These are phyloP conservation scores for Xiphophorus couchianus DNA, from an alignment of 2,113 vertebrate species.

Conservation along the genomic window DNA sequence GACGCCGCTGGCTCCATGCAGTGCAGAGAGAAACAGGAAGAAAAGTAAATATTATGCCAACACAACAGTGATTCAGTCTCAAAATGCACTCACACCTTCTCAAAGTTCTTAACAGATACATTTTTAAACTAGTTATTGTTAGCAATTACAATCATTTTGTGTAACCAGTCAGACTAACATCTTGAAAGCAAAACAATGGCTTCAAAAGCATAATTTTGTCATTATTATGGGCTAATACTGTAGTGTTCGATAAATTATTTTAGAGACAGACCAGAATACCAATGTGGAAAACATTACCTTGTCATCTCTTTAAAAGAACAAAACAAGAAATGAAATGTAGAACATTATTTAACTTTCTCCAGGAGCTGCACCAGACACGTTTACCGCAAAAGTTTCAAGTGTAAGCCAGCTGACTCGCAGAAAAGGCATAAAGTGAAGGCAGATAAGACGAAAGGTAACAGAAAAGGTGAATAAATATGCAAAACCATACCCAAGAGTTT, in stretches of 20 bases:
- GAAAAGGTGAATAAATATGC: slow-evolving; percentile 54
- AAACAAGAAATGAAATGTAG: slow-evolving; percentile 27
- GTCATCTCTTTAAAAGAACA: slow-evolving; percentile 21
- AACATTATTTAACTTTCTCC: slow-evolving; percentile 11
- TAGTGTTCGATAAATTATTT: slow-evolving; percentile 16
- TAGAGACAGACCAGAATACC: slow-evolving; percentile 6
- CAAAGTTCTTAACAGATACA: slow-evolving; percentile 45
- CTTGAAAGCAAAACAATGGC: slow-evolving; percentile 42
- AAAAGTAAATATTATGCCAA: slow-evolving; percentile 21
- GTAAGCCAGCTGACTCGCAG: slow-evolving; percentile 55
- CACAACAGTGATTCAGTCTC: slow-evolving; percentile 38
- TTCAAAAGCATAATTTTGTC: slow-evolving; percentile 40
- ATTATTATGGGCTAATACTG: slow-evolving; percentile 36
- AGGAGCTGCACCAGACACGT: slow-evolving; percentile 38
- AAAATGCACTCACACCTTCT: slow-evolving; percentile 54
- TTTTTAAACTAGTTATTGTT: slow-evolving; percentile 48
- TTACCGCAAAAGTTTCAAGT: slow-evolving; percentile 41
- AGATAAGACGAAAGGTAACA: slow-evolving; percentile 53
- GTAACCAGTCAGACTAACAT: slow-evolving; percentile 38
- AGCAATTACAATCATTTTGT: slow-evolving; percentile 62
- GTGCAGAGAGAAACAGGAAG: slow-evolving; percentile 59
- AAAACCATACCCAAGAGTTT: slow-evolving; percentile 44
- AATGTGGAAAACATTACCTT: slow-evolving; percentile 33
- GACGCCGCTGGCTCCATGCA: slow-evolving; percentile 55
- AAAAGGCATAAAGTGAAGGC: slow-evolving; percentile 76